A percentile compares a stretch with the other conserved stretches of the same genome.
These are phyloP conservation scores for Salvelinus fontinalis DNA, from an alignment of 2,113 vertebrate species.

Conservation along the genomic window DNA sequence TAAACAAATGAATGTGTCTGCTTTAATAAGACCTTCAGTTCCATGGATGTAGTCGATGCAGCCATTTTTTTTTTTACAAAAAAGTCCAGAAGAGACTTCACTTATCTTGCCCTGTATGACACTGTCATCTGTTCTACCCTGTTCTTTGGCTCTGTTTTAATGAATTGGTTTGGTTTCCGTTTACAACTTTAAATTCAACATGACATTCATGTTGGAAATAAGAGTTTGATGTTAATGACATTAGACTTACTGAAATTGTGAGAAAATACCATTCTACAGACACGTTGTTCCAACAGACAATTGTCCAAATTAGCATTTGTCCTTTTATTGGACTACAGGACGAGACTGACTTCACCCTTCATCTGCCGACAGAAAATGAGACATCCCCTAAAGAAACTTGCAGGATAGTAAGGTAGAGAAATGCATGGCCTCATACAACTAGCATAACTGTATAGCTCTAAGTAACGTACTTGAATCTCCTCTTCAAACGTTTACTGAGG, in stretches of 20 bases:
- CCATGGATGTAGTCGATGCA: slow-evolving; percentile 56
- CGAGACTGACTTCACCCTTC: too few relatives aligned
- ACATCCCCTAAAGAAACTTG: neutral
- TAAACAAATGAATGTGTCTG: slow-evolving; percentile 79
- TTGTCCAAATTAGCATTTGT: neutral
- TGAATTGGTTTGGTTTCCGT: neutral
- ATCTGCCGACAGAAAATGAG: neutral
- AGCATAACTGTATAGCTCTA: neutral
- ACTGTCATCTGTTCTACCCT: neutral
- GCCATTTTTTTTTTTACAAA: slow-evolving; percentile 6
- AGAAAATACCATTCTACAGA: neutral
- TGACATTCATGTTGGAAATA: neutral
- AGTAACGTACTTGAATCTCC: neutral
- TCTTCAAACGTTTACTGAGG: neutral
- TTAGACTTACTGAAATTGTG: neutral
- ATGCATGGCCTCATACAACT: too few relatives aligned
- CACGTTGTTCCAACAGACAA: neutral
- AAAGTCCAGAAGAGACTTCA: neutral
- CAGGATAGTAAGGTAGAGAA: neutral
- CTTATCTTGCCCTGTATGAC: neutral
- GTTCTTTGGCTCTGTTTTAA: neutral
- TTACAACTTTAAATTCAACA: too few relatives aligned
- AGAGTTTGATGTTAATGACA: neutral
- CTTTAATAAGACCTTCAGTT: slow-evolving; percentile 76
- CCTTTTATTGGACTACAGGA: too few relatives aligned